These are phyloP conservation scores for Oconnorella tubifera DNA, from an alignment of 2,888 invertebrate genomes.

Conservation along the genomic window DNA sequence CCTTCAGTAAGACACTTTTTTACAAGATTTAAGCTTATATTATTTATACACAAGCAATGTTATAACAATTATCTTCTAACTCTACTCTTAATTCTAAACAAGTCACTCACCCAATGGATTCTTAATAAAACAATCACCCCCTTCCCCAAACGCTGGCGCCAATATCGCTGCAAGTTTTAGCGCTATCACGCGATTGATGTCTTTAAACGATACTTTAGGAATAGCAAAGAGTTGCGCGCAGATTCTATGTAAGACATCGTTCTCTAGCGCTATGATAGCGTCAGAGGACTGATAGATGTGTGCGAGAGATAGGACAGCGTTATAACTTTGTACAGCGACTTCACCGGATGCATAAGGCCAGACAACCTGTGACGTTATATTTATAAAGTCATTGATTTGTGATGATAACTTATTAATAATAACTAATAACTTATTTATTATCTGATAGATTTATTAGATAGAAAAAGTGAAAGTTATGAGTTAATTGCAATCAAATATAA, in stretches of 20 bases:
- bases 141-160: slow-evolving; percentile 17
- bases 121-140: not conserved
- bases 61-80: too few species aligned
- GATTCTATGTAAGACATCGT: slow-evolving; percentile 54
- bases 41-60: too few species aligned
- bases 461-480: too few species aligned
- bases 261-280: slow-evolving; percentile 54
- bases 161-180: slow-evolving; percentile 49
- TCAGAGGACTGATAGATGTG: slow-evolving; percentile 54
- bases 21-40: too few species aligned
- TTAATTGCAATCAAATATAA: too few species aligned
- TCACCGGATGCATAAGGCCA: slow-evolving; percentile 57
- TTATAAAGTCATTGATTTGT: too few species aligned
- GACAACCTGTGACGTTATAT: slow-evolving; percentile 35
- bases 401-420: too few species aligned
- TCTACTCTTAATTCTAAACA: too few species aligned
- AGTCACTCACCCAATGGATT: slow-evolving; percentile 10
- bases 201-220: slow-evolving; percentile 47
- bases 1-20: too few species aligned
- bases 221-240: slow-evolving; percentile 50
- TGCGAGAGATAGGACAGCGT: slow-evolving; percentile 54
- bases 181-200: slow-evolving; percentile 51
- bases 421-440: too few species aligned
- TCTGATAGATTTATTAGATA: not conserved
- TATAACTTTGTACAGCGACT: slow-evolving; percentile 58